Base-by-base conservation (phyloP, 2,888 invertebrate species). In the Odontocolon sp. region DNA sequence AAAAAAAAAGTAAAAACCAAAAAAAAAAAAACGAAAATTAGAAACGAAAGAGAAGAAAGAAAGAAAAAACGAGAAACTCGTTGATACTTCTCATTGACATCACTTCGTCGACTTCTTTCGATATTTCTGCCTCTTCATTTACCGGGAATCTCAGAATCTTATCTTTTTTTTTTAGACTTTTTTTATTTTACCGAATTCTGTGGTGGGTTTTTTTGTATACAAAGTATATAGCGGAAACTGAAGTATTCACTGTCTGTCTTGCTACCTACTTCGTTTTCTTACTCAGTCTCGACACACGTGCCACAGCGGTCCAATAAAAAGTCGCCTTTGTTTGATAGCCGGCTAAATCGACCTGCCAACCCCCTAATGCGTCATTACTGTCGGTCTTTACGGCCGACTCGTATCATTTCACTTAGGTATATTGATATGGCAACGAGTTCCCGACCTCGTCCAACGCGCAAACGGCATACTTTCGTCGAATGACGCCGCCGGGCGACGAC, bases 381-480 rank as follows among this genome's bases (percentile, higher is more conserved):
- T 90, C 90, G 88, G 86, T 86, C 80, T 83, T 90, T 90, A 90
- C 89, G 89, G 86, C 85, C 80, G 86, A 84, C 90, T 89, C 90
- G 89, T 90, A 90, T 90, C 90, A 90, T 90, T 90, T 90, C 90
- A 90, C 90, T 90, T 90, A 90, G 90, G 90, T 90, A 90, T 90
- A 90, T 90, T 90, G 90, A 90, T 90, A 90, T 90, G 90, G 89
- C 90, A 88, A 90, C 89, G 90, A 89, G 90, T 86, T 90, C 89
- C 87, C 87, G 87, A 89, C 89, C 89, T 89, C 86, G 87, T 85
- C 84, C 88, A 89, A 88, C 87, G 85, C 82, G 74, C 69, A 84
- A 85, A 86, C 84, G 82, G 83, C 83, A 82, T 80, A 83, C 85
- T 85, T 86, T 85, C 86, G 87, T 84, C 84, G 82, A 88, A 87